phyloP scores from a whole-genome alignment of 2,797 vertebrate species.

The Graptemys geographica region DNA sequence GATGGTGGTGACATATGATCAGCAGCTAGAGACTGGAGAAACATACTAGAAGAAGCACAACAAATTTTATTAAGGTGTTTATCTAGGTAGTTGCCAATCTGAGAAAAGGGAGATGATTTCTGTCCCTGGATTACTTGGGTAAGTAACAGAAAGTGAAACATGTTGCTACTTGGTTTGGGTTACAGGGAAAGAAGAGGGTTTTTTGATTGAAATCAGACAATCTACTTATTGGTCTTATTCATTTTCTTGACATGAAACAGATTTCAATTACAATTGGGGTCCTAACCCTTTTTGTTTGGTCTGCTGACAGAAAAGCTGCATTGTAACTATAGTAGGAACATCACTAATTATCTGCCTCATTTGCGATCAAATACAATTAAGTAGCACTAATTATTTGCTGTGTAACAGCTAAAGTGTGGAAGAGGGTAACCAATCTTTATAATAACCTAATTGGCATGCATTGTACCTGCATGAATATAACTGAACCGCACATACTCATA shows the following conservation, averaged over 20 bases:
- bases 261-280: slow-evolving; percentile 49
- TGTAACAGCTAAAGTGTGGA: slow-evolving; percentile 18
- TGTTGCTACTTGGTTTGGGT: background rate
- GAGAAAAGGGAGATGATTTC: background rate
- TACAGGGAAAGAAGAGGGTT: background rate
- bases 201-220: background rate
- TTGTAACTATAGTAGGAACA: slow-evolving; percentile 11
- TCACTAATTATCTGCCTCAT: slow-evolving; percentile 55
- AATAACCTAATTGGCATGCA: slow-evolving; percentile 26
- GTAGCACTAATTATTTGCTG: slow-evolving; percentile 45
- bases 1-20: fast-evolving
- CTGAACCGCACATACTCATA: background rate
- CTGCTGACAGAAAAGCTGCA: background rate
- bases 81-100: background rate
- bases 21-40: background rate
- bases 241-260: slow-evolving; percentile 21
- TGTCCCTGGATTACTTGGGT: background rate
- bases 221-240: slow-evolving; percentile 40
- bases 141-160: slow-evolving; percentile 23
- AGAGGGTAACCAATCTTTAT: slow-evolving; percentile 37
- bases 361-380: slow-evolving; percentile 61
- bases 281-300: slow-evolving; percentile 40
- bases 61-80: background rate
- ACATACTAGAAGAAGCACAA: background rate
- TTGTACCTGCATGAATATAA: background rate